A percentile compares a stretch with the other conserved stretches of the same genome.
These are phyloP conservation scores for Holacanthus passer DNA, from an alignment of 2,113 vertebrate genomes.

Conservation along the genomic window DNA sequence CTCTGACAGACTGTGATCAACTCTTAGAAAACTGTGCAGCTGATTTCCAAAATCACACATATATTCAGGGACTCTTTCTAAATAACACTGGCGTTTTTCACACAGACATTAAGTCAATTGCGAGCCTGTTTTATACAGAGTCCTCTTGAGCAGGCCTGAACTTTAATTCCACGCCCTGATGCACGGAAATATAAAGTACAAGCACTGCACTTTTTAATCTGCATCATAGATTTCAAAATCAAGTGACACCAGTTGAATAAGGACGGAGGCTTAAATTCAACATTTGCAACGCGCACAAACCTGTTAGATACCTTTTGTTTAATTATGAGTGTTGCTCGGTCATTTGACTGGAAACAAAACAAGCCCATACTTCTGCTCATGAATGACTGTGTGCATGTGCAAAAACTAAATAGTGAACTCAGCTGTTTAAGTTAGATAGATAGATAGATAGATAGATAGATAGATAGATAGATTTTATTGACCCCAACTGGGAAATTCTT, in stretches of 20 bases:
- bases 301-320: neutral
- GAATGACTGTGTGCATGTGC: neutral
- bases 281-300: neutral
- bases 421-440: no score
- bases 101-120: no score
- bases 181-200: neutral
- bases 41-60: neutral
- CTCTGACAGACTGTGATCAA: neutral
- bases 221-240: neutral
- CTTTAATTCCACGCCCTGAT: neutral
- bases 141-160: neutral
- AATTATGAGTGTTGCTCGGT: neutral
- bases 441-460: no score
- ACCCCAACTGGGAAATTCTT: no score
- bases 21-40: rapidly evolving
- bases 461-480: no score
- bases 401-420: neutral
- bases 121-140: neutral
- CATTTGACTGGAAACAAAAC: neutral
- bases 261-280: neutral
- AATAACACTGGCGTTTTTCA: neutral
- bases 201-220: neutral
- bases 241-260: neutral
- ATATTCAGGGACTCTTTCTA: no score
- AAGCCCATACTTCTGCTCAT: neutral